These are phyloP conservation scores for Cassiopea xamachana DNA, from an alignment of 30 jellyfish, hydroid and myxozoan species.

Conservation along the genomic window DNA sequence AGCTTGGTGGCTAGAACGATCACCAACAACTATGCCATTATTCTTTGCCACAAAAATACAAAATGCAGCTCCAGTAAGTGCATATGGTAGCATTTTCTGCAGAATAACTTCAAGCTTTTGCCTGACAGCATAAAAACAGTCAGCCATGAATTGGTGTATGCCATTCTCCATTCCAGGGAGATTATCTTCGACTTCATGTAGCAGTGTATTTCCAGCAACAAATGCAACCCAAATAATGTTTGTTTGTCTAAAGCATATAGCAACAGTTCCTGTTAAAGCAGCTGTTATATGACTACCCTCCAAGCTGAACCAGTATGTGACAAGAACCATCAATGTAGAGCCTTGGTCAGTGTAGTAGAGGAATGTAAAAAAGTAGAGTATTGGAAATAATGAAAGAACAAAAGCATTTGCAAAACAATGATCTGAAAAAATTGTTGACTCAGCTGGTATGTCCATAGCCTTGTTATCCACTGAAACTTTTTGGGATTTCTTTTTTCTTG, in stretches of 20 bases:
- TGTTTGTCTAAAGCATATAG: constrained; percentile 94
- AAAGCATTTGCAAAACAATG: constrained; percentile 65
- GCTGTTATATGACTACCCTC: constrained; percentile 68
- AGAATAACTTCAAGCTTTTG: constrained; percentile 4
- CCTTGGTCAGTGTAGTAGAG: constrained; percentile 97
- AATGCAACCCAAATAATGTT: constrained; percentile 93
- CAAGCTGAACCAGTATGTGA: constrained; percentile 66
- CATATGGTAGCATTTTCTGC: constrained; percentile 60
- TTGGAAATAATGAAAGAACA: constrained; percentile 72
- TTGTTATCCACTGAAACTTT: not conserved
- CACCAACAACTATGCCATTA: constrained; percentile 97
- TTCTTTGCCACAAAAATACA: constrained; percentile 73
- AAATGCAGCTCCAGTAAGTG: constrained; percentile 62
- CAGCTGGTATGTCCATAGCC: not conserved
- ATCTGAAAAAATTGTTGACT: not conserved
- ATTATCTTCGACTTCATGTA: constrained; percentile 36
- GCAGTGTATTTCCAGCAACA: constrained; percentile 59
- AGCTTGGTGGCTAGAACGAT: constrained; percentile 93
- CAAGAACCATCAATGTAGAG: constrained; percentile 80
- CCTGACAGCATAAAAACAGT: constrained; percentile 15
- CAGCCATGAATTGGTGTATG: not conserved
- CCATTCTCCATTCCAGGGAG: constrained; percentile 30
- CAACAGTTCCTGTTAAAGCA: constrained; percentile 78
- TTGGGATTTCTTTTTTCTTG: not conserved
- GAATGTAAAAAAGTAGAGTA: constrained; percentile 81